Base-by-base conservation (phyloP, 2,888 invertebrate species). In the Oeneis ivallda region DNA sequence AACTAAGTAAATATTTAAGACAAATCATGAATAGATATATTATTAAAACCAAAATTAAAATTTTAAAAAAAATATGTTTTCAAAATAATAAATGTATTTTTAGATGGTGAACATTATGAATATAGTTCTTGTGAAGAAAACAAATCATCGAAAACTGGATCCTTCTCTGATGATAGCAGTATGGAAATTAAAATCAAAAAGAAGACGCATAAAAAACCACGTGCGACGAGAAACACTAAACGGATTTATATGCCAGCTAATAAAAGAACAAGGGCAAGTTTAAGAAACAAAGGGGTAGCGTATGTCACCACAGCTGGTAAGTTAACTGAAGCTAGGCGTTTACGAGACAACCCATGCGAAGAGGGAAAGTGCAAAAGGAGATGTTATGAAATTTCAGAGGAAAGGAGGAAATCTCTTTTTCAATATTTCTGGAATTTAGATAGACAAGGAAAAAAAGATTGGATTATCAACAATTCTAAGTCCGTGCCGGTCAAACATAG, bases 331-430 rank as follows among this genome's bases (percentile, higher is more conserved):
- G 15, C 10, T 1, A 34, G 10, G 15, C 34, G 37, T 15, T 10
- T 53, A 10, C 37, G 17, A 37, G 37, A 37, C 0, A 53, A 53
- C 15, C 53, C 53, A 15, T 53, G 53, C 10, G 37, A 53, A 9
- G 9, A n/a, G 15, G 53, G 53, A 8, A 53, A 53, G 10, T 53
- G 53, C 9, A 8, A 17, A 15, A 15, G 53, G 10, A 53, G 15
- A 53, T 53, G 53, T 9, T 53, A 15, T 10, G 15, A 37, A 53
- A 53, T 53, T 15, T 37, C 53, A 37, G 53, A 53, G n/a, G 53
- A 37, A 9, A 53, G 1, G n/a, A n/a, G 53, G 9, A 4, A 53
- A 8, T 1, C 53, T 17, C 37, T 37, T 2, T 53, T 53, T 15
- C n/a, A 34, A 7, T 9, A 53, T 8, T 53, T 53, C 34, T 53